Percentiles rank a stretch among this genome's conserved stretches.
These are phyloP conservation scores for Rhadina sibilatrix DNA, from an alignment of 2,113 vertebrate genomes.

Conservation along the genomic window DNA sequence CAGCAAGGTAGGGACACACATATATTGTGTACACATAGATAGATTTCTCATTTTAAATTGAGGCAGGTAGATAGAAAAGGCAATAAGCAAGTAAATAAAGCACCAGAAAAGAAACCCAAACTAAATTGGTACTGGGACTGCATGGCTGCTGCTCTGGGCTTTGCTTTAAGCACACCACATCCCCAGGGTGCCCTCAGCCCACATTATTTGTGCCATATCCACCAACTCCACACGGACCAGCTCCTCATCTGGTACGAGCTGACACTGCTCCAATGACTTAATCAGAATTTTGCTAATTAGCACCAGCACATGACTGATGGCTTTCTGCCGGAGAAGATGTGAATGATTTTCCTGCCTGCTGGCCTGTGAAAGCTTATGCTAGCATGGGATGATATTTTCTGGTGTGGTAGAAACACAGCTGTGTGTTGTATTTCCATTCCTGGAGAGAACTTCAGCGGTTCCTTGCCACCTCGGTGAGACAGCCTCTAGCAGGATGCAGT, in stretches of 20 bases:
- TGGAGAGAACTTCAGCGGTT: not conserved
- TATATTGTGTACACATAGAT: not conserved
- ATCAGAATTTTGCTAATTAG: slow-evolving; percentile 46
- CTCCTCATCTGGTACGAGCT: not conserved
- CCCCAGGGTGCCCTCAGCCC: not conserved
- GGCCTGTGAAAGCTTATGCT: slow-evolving; percentile 46
- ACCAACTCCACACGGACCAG: not conserved
- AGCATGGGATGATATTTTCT: not conserved
- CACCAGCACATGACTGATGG: not conserved
- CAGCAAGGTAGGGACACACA: accelerated
- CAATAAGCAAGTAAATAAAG: not conserved
- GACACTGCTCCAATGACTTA: slow-evolving; percentile 25
- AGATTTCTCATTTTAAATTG: not conserved
- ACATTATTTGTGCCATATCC: accelerated
- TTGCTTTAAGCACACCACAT: not conserved
- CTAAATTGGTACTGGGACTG: not conserved
- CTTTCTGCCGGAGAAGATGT: slow-evolving; percentile 20
- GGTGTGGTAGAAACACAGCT: not conserved
- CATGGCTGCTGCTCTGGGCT: not conserved
- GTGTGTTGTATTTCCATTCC: not conserved
- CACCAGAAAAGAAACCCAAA: not conserved
- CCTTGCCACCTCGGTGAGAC: accelerated
- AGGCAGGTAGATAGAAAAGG: not conserved
- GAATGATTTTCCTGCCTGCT: slow-evolving; percentile 25
- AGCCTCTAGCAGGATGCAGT: not conserved